Conservation (phyloP, 2,797 vertebrate species). For the Falco berigora region DNA sequence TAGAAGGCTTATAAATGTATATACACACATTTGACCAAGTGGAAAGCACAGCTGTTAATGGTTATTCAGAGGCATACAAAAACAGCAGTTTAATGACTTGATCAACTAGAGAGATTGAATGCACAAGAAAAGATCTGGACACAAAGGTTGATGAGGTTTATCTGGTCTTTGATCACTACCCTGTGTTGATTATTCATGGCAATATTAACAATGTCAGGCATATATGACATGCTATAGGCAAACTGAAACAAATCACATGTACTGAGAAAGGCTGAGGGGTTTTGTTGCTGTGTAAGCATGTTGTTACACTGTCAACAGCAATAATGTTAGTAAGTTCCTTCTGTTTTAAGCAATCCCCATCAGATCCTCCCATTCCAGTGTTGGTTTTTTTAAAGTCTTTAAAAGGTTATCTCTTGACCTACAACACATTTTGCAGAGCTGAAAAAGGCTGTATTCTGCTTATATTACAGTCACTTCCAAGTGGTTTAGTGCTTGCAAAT, state of each 20-base stretch:
- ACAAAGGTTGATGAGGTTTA: not conserved
- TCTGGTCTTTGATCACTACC: not conserved
- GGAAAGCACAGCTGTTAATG: not conserved
- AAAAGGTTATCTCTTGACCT: not conserved
- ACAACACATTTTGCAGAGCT: not conserved
- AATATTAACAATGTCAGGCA: not conserved
- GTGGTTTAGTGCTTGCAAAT: not conserved
- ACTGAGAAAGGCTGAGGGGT: not conserved
- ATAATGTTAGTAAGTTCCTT: not conserved
- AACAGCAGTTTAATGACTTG: not conserved
- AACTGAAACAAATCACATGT: not conserved
- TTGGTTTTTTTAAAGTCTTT: not conserved
- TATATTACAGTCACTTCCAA: not conserved
- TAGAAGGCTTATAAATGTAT: not conserved
- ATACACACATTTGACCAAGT: not conserved
- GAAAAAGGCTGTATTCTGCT: not conserved
- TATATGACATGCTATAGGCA: not conserved
- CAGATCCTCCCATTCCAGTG: not conserved
- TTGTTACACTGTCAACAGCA: not conserved
- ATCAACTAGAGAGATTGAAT: not conserved
- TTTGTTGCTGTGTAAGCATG: not conserved
- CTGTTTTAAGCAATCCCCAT: not conserved
- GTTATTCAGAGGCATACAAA: not conserved
- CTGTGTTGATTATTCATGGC: not conserved
- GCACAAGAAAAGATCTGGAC: not conserved